Base-by-base conservation (phyloP, 2,113 vertebrate genomes). In the Melanocharis versteri region DNA sequence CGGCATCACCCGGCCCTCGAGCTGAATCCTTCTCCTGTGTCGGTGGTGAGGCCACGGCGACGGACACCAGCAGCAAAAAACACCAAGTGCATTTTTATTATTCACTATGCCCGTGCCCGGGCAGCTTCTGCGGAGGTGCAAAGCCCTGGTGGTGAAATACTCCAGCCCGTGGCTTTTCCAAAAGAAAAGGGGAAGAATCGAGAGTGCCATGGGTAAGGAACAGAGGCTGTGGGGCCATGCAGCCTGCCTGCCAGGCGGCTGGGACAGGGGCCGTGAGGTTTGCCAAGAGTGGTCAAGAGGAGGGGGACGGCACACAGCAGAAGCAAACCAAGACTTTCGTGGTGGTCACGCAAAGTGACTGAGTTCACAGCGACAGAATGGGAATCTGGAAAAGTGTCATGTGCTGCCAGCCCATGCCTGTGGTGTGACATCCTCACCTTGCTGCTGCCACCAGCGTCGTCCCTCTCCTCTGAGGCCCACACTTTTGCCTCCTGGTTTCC, bases 1-100 rank as follows among this genome's bases (percentile, higher is more conserved):
- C 1, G 1, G 57, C 56, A 83, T 20, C 22, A 1, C 62, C 60
- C 0, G 0, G 39, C 35, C 24, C 66, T 58, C 0, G 5, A 68
- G 83, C 53, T 4, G 2, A 1, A 0, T 57, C 76, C 71, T 81
- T 33, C 73, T 90, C 77, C 81, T 2, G 42, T 45, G 83, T 15
- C 2, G 17, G 31, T 24, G 27, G 13, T 1, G 35, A 66, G 28
- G 44, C 53, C 21, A 54, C 0, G 0, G 50, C 54, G 45, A 70
- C 0, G 10, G 75, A 76, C 39, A 68, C 50, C 69, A 76, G 40
- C 71, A 39, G 37, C n/a, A 6, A 42, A 50, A 39, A 84, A 89
- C 90, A 65, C 26, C 19, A 50, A n/a, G 17, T 15, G 51, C 13
- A 1, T 51, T 53, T 83, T 95, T 92, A 83, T 92, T 79, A 26